Evolutionary conservation across 2,113 vertebrate species (phyloP).

Genomic region (Leptosomus discolor): DNA sequence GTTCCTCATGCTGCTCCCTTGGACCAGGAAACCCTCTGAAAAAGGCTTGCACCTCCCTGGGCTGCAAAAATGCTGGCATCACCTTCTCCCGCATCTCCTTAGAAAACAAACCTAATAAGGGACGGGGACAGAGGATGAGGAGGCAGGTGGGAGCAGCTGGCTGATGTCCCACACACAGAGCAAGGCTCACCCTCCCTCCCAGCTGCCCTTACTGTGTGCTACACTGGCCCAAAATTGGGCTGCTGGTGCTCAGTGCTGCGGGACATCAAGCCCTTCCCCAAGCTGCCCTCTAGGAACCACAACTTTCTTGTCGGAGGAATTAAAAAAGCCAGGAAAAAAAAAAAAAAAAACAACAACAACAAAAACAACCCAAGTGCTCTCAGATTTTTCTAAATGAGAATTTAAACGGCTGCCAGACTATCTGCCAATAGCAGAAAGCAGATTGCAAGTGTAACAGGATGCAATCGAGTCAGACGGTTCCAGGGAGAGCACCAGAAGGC

Average conservation of each 20-base stretch:
- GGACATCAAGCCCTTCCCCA: not conserved
- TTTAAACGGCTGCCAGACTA: conserved; percentile 62
- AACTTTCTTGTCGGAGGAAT: not conserved
- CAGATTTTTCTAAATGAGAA: conserved; percentile 57
- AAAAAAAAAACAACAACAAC: no score
- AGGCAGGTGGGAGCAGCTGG: not conserved
- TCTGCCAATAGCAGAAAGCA: conserved; percentile 65
- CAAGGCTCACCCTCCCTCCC: not conserved
- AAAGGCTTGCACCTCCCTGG: not conserved
- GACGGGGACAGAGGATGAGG: not conserved
- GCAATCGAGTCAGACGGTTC: conserved; percentile 63
- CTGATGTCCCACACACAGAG: not conserved
- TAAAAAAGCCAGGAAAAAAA: not conserved
- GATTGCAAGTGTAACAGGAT: conserved; percentile 69
- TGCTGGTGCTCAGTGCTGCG: not conserved
- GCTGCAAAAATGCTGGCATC: rapidly evolving
- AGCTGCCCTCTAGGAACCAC: not conserved
- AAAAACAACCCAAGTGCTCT: not conserved
- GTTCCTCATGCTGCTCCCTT: not conserved
- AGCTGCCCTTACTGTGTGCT: not conserved
- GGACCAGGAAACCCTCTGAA: rapidly evolving
- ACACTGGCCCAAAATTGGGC: not conserved
- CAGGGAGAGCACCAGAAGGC: conserved; percentile 67
- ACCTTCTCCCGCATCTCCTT: not conserved
- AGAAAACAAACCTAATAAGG: not conserved